Evolutionary conservation across 2,113 vertebrate species (phyloP).

Genomic region (Herpetotheres cachinnans): DNA sequence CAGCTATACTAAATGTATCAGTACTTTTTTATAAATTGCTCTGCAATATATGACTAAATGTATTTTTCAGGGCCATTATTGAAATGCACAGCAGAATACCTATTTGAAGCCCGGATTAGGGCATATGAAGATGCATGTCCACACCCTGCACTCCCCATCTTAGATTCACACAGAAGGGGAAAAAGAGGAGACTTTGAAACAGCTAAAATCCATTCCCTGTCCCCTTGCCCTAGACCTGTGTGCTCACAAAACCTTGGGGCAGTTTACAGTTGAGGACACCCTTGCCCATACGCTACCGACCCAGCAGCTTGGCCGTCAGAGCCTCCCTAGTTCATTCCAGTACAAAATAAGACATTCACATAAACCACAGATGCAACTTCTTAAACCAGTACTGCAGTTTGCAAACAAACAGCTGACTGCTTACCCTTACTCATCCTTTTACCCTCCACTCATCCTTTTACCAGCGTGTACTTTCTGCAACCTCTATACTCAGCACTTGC

Average conservation of each 20-base stretch:
- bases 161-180: background rate
- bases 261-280: background rate
- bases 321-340: constrained; percentile 43
- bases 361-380: background rate
- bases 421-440: constrained; percentile 53
- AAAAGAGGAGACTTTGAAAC: background rate
- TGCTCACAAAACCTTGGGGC: background rate
- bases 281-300: background rate
- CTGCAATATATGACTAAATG: background rate
- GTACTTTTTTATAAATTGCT: background rate
- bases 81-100: background rate
- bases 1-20: background rate
- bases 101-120: background rate
- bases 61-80: background rate
- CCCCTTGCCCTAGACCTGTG: background rate
- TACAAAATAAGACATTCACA: background rate
- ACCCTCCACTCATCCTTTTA: constrained; percentile 38
- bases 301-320: constrained; percentile 44
- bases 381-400: constrained; percentile 34
- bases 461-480: background rate
- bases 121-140: background rate
- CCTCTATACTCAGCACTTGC: background rate
- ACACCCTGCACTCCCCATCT: background rate
- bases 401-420: constrained; percentile 56
- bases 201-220: background rate